Conservation (phyloP, 2,113 vertebrate genomes). For the Lonchura striata region DNA sequence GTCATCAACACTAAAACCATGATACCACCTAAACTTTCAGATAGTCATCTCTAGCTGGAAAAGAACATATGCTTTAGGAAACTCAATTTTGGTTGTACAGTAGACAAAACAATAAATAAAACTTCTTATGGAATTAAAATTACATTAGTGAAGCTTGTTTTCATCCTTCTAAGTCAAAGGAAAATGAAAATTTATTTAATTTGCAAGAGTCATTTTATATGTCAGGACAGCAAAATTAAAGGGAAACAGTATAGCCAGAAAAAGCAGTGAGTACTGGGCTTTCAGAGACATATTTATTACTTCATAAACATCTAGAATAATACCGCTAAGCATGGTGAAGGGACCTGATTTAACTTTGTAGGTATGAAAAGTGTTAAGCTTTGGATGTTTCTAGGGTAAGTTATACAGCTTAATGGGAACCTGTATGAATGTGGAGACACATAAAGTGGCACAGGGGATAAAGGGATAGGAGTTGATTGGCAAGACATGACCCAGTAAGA, state of each 20-base stretch:
- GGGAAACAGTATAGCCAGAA: conserved; percentile 20
- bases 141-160: background rate
- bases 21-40: background rate
- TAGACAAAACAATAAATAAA: background rate
- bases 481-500: conserved; percentile 1
- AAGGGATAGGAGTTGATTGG: background rate
- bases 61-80: background rate
- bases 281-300: conserved; percentile 30
- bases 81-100: background rate
- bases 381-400: conserved; percentile 19
- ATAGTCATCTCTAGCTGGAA: background rate
- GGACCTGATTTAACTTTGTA: conserved; percentile 31
- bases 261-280: conserved; percentile 39
- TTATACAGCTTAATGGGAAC: background rate
- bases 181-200: background rate
- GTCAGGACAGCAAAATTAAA: conserved; percentile 51
- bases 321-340: background rate
- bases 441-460: background rate
- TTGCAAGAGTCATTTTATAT: conserved; percentile 45
- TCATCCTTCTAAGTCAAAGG: background rate
- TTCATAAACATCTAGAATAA: conserved; percentile 46
- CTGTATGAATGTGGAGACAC: conserved; percentile 42
- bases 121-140: background rate
- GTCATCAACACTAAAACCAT: background rate
- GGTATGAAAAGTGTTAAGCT: conserved; percentile 4